Percentiles rank a stretch among this genome's conserved stretches.
Evolutionary conservation across 2,797 vertebrate species (phyloP).

Genomic region (Silurus lanzhouensis): DNA sequence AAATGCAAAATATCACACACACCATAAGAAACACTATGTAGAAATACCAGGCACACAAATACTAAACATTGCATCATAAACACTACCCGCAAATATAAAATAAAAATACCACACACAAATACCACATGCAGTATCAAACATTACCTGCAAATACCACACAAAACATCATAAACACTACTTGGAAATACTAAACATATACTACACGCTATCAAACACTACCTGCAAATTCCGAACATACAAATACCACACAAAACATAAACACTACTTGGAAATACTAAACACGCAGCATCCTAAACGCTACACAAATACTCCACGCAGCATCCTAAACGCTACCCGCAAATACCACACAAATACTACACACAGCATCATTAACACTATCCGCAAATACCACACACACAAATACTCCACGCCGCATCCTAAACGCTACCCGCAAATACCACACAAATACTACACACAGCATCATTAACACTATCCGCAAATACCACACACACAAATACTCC

Average conservation of each 20-base stretch:
- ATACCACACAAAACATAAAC: not conserved
- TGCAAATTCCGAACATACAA: too few species aligned
- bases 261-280: too few species aligned
- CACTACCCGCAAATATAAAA: not conserved
- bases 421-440: not conserved
- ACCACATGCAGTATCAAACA: not conserved
- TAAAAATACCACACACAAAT: not conserved
- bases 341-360: not conserved
- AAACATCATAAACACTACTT: too few species aligned
- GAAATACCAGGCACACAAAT: not conserved
- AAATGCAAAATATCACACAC: not conserved
- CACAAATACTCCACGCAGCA: too few species aligned
- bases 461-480: not conserved
- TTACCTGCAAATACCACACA: not conserved
- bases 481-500: not conserved
- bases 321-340: too few species aligned
- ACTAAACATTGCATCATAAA: not conserved
- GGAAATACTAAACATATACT: too few species aligned
- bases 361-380: not conserved
- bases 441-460: not conserved
- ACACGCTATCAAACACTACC: not conserved
- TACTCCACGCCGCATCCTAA: not conserved
- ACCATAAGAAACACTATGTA: not conserved
- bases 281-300: too few species aligned
- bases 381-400: not conserved